A percentile compares a stretch with the other conserved stretches of the same genome.
Conservation (phyloP, 2,888 invertebrate species). For the Caenorhabditis sp. region DNA sequence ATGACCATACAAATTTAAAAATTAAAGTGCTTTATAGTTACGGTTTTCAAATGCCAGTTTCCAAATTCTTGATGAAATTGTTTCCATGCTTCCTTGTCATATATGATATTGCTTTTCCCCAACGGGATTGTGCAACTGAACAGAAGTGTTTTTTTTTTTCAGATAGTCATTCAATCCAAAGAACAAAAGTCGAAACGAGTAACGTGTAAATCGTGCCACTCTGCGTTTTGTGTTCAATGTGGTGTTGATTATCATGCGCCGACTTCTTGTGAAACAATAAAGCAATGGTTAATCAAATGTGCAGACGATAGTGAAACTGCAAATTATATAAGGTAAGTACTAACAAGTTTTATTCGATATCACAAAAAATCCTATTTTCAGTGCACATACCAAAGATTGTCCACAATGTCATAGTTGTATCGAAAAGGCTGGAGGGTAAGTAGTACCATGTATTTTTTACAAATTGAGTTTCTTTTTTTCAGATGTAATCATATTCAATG, state of each 20-base stretch:
- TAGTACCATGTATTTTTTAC: not conserved
- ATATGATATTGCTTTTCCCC: too few relatives aligned
- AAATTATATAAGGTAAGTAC: conserved; percentile 84
- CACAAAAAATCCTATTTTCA: conserved; percentile 29
- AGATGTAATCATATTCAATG: conserved; percentile 89
- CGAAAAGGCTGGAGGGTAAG: conserved; percentile 93
- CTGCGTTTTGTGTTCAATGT: conserved; percentile 88
- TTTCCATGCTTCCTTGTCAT: too few relatives aligned
- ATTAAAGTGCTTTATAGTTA: too few relatives aligned
- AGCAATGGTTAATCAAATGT: conserved; percentile 98
- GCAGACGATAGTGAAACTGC: conserved; percentile 99
- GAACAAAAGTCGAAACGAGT: conserved; percentile 85
- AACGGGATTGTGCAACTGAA: too few relatives aligned
- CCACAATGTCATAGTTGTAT: conserved; percentile 99
- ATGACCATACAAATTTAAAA: too few relatives aligned
- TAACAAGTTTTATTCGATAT: not conserved
- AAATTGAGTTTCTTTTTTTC: too few relatives aligned
- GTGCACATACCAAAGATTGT: conserved; percentile 81
- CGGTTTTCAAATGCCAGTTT: too few relatives aligned
- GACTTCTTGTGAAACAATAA: conserved; percentile 92
- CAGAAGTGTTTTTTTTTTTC: conserved; percentile 18
- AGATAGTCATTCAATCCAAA: conserved; percentile 78
- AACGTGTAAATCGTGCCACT: conserved; percentile 86
- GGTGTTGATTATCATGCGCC: conserved; percentile 98
- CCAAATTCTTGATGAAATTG: too few relatives aligned